Evolutionary conservation across 35 echinoderm and acorn worm species (phyloP).

Genomic region (Diadema setosum): DNA sequence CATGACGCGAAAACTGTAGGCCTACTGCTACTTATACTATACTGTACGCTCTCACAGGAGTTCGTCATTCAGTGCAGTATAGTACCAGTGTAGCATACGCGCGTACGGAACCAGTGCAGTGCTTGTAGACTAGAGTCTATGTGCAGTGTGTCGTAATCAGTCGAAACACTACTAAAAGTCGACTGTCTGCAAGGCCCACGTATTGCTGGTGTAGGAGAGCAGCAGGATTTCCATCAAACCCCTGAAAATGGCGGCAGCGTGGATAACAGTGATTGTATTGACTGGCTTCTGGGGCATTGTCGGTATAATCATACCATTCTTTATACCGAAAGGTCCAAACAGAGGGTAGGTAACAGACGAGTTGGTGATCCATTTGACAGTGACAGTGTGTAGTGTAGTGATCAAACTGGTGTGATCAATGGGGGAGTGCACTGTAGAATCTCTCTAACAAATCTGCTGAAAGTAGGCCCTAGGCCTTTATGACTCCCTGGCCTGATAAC

Average conservation of each 20-base stretch:
- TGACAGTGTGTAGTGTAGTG: not conserved
- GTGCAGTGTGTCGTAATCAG: too few relatives aligned
- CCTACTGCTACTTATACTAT: too few relatives aligned
- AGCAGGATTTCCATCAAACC: too few relatives aligned
- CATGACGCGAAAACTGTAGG: too few relatives aligned
- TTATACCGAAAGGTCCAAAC: constrained; percentile 5
- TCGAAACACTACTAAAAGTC: too few relatives aligned
- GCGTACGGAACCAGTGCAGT: too few relatives aligned
- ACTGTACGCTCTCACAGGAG: too few relatives aligned
- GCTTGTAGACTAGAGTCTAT: too few relatives aligned
- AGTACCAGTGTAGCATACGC: too few relatives aligned
- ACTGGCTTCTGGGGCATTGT: constrained; percentile 4
- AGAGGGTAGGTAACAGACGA: not conserved
- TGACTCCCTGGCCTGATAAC: not conserved
- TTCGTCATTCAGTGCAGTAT: too few relatives aligned
- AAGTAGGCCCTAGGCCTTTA: not conserved
- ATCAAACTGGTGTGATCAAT: not conserved
- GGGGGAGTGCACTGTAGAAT: not conserved
- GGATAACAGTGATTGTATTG: not conserved
- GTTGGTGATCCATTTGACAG: not conserved
- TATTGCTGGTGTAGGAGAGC: too few relatives aligned
- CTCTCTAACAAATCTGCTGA: not conserved
- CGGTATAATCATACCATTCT: not conserved
- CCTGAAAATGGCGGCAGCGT: not conserved
- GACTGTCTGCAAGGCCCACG: too few relatives aligned